Evolutionary conservation across 2,888 invertebrate species (phyloP), one percentile per base, ranked within the genome.

Genomic region (Scaptomyza polygonia): DNA sequence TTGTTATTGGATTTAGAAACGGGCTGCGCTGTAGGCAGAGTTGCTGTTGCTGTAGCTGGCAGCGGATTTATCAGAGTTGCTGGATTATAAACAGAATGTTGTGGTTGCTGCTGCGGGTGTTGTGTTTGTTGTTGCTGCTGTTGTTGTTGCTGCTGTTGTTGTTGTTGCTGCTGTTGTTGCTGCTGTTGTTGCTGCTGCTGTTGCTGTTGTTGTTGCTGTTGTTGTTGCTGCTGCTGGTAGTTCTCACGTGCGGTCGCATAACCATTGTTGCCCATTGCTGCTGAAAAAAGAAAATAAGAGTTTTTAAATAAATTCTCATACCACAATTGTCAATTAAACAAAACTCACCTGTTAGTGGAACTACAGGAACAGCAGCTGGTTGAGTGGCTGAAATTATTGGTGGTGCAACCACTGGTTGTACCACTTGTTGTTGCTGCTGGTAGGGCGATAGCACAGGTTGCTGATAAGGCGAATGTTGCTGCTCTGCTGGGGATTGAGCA

Each of bases 361-460:
- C 78, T 12, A 59, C 44, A 8, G 74, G 45, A n/a, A 51, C 43
- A 4, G 65, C 49, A 11, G 63, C 47, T 25, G 71, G 47, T 14
- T 71, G 71, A 9, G 64, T 21, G 27, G 62, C 21, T 63, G 92
- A 77, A 90, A 93, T 88, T 69, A n/a, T 48, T 32, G 89, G 66
- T 75, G 86, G 29, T 48, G 78, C 79, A 83, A 92, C 79, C 91
- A 93, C 88, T 73, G 86, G 69, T 16, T 82, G 70, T 21, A 70
- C 78, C 5, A 76, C 55, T 44, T 75, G 84, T 12, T 74, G 21
- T 21, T 78, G 45, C 16, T 89, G 89, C 67, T 90, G 91, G 78
- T 93, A 93, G 44, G 93, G 93, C 40, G 92, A 91, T 53, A 88
- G 80, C 75, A 89, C 93, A 70, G 92, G 93, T 86, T 92, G 92